Percentiles rank a stretch among this genome's conserved stretches.
phyloP scores from a whole-genome alignment of 2,797 vertebrate genomes.

The Muscicapa comitata region DNA sequence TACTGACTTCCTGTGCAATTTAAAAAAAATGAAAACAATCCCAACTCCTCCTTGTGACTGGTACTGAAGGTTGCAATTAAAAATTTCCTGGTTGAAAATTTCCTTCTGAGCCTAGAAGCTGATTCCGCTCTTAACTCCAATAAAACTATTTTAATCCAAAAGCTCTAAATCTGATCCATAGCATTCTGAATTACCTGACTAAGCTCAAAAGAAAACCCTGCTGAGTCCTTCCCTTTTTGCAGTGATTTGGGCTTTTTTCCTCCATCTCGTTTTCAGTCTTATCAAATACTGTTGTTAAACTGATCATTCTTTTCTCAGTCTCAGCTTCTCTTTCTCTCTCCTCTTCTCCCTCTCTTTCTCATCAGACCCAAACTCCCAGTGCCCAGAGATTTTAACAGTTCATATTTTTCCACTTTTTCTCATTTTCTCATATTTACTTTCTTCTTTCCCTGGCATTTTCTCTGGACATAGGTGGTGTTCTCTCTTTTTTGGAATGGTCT shows the following conservation, averaged over 20 bases:
- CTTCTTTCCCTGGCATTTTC: neutral
- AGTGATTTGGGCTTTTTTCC: accelerated
- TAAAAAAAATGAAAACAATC: neutral
- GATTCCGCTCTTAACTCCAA: neutral
- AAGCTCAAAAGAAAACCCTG: neutral
- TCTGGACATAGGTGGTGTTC: neutral
- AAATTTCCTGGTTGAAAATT: neutral
- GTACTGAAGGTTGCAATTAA: neutral
- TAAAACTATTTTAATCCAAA: neutral
- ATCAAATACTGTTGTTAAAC: neutral
- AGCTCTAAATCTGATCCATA: neutral
- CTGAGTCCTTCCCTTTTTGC: neutral
- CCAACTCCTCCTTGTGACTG: neutral
- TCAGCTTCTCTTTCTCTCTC: neutral
- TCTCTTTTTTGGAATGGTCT: neutral
- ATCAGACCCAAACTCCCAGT: neutral
- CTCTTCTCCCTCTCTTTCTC: neutral
- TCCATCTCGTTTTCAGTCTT: neutral
- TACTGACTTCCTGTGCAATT: neutral
- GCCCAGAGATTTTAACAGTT: neutral
- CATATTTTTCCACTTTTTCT: neutral
- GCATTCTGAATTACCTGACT: neutral
- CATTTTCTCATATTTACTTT: neutral
- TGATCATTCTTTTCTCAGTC: neutral
- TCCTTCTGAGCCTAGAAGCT: neutral